Evolutionary conservation across 2,888 invertebrate genomes (phyloP), one percentile per base, ranked within the genome.

Genomic region (Watsonalla cultraria): DNA sequence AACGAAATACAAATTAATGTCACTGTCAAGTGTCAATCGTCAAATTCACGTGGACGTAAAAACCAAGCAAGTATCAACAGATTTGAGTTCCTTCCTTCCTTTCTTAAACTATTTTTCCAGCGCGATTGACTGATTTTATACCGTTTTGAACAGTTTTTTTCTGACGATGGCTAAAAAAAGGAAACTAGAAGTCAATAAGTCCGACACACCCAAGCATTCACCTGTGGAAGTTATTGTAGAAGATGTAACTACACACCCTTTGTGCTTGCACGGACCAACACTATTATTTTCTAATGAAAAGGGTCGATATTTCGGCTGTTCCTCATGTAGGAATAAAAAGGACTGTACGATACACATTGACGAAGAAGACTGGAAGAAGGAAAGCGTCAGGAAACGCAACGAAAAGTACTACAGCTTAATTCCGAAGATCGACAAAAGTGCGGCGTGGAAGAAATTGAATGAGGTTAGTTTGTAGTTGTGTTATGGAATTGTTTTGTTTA

Each of bases 251-350:
- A 83, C 86, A 13, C 93, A 96, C 84, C 96, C 96, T 0, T 69
- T 91, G 48, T 96, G 96, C 70, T 82, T 93, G 15, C 96, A 96
- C 72, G 96, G 96, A 0, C 96, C 96, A 47, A 94, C 95, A 6
- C 81, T 96, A 55, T 80, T 95, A 52, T 96, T 96, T 89, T 92
- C 93, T 15, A 81, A 77, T 46, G 87, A 87, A 61, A 86, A 91
- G 53, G 88, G 91, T 45, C 88, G 91, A 62, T 97, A 94, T 83
- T 98, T 92, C 81, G 94, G 95, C 0, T 98, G 98, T 80, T 94
- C 98, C 0, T 95, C 96, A 0, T 96, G 95, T 77, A 92, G 98
- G 54, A 94, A 96, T 72, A 92, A 94, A 59, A 95, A 95, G 72
- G 92, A 94, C 8, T 98, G 98, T 72, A 86, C 91, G 5, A 95